Conservation (phyloP, 2,113 vertebrate species). For the Brachyhypopomus gauderio region DNA sequence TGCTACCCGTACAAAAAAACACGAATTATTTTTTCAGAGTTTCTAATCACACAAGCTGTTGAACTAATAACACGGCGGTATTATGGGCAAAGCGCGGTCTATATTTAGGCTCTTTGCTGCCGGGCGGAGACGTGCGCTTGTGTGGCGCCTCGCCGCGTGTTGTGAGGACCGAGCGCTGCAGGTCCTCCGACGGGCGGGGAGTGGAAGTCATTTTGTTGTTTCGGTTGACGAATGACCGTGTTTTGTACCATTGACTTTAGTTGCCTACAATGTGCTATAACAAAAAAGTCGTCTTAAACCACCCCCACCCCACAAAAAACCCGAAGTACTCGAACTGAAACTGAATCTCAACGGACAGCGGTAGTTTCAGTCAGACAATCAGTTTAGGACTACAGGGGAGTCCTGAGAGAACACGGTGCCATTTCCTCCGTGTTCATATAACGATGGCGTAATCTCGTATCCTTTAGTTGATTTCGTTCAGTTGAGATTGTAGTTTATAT, state of each 20-base stretch:
- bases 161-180: slow-evolving; percentile 40
- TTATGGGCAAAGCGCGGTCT: slow-evolving; percentile 10
- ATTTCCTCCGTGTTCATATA: slow-evolving; percentile 18
- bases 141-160: slow-evolving; percentile 36
- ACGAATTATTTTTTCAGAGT: neutral
- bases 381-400: slow-evolving; percentile 4
- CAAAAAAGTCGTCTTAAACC: neutral
- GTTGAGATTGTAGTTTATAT: slow-evolving; percentile 40
- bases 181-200: slow-evolving; percentile 47
- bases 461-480: neutral
- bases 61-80: slow-evolving; percentile 17
- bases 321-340: neutral
- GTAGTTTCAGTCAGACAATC: neutral
- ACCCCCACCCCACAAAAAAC: neutral
- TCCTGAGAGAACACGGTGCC: slow-evolving; percentile 41
- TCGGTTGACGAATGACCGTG: slow-evolving; percentile 32
- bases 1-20: neutral
- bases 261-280: neutral
- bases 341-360: neutral
- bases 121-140: neutral
- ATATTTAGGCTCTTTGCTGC: slow-evolving; percentile 2
- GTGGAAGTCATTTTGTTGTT: slow-evolving; percentile 64
- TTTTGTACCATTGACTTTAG: slow-evolving; percentile 2
- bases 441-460: slow-evolving; percentile 39
- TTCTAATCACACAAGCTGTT: neutral